Evolutionary conservation across 2,797 vertebrate genomes (phyloP).

Genomic region (Poeciliopsis presidionis): DNA sequence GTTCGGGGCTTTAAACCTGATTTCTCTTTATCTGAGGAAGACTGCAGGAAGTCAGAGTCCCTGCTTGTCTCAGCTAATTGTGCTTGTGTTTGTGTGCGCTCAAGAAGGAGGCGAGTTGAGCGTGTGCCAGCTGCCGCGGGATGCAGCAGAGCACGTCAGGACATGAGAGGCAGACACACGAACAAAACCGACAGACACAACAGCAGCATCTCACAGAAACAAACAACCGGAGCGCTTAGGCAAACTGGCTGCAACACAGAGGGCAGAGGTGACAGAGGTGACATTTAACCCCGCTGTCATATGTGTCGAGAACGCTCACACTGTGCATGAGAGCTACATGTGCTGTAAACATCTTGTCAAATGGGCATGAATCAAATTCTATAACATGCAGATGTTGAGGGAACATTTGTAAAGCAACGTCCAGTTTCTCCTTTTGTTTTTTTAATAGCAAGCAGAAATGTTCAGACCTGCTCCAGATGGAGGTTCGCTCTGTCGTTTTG

Average conservation of each 20-base stretch:
- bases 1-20: slow-evolving; percentile 64
- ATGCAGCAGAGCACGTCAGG: slow-evolving; percentile 71
- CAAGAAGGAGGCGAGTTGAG: slow-evolving; percentile 60
- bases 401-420: slow-evolving; percentile 3
- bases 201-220: slow-evolving; percentile 63
- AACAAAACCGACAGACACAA: slow-evolving; percentile 66
- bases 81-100: slow-evolving; percentile 41
- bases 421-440: slow-evolving; percentile 3
- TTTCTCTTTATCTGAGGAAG: slow-evolving; percentile 71
- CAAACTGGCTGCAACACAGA: slow-evolving; percentile 48
- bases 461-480: slow-evolving; percentile 20
- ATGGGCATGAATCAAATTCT: not conserved
- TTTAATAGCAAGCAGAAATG: slow-evolving; percentile 16
- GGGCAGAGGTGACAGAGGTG: slow-evolving; percentile 64
- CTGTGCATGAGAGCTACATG: slow-evolving; percentile 15
- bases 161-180: slow-evolving; percentile 64
- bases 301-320: slow-evolving; percentile 52
- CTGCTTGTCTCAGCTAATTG: slow-evolving; percentile 75
- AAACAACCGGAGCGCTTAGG: slow-evolving; percentile 47
- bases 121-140: slow-evolving; percentile 74
- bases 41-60: slow-evolving; percentile 79
- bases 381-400: slow-evolving; percentile 1
- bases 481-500: slow-evolving; percentile 54
- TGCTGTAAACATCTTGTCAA: slow-evolving; percentile 28
- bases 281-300: slow-evolving; percentile 68